Evolutionary conservation across 2,888 invertebrate genomes (phyloP), one percentile per base, ranked within the genome.

Genomic region (Dynastes tityus): DNA sequence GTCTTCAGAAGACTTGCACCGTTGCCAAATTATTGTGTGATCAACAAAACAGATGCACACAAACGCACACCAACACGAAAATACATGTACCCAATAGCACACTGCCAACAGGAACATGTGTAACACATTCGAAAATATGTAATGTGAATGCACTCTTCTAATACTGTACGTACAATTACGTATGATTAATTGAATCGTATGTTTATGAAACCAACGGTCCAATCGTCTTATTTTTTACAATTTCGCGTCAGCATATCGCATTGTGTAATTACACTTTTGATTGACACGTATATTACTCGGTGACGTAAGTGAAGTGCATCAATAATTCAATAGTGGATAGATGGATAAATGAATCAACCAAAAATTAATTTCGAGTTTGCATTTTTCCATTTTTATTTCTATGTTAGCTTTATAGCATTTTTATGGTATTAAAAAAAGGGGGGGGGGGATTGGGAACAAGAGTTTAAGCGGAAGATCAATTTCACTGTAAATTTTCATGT

Each of bases 21-120:
- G 73, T 74, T 74, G 73, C 61, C 73, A 74, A 74, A 74, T 61
- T 74, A 74, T 74, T 74, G 73, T 61, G 61, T 61, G 73, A 74
- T 74, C 73, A 45, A 74, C 73, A 74, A 74, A 74, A 58, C 73
- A 40, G 63, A 74, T 45, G 55, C 58, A 45, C 45, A 74, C 61
- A 22, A 32, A 61, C 27, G 29, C 61, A 63, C 61, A 45, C 40
- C 22, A 6, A 11, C 73, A 71, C 55, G 29, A 71, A 55, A 55
- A 55, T 55, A 71, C 22, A 45, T 45, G 45, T 27, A 61, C 6
- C 53, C 71, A 58, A 71, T 13, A 16, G 55, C 37, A 61, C 45
- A 51, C 13, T 22, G 51, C 68, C 63, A 67, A 29, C 51, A 22
- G n/a, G 58, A 74, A 45, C 73, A 45, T 74, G 73, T 74, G 73